phyloP scores from a whole-genome alignment of 2,797 vertebrate species.

The Adelosebastes latens region DNA sequence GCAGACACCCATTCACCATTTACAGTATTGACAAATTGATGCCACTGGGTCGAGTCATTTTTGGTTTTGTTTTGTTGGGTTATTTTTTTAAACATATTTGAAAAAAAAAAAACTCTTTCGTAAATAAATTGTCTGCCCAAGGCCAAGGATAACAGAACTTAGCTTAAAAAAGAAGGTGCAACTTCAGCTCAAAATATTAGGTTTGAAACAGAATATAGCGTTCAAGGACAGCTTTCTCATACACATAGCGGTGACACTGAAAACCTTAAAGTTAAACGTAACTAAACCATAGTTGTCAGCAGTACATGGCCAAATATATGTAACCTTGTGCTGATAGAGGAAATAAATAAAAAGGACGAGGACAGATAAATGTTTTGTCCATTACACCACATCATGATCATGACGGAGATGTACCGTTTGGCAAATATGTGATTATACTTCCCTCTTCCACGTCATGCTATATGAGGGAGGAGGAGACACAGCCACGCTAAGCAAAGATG shows the following conservation, averaged over 20 bases:
- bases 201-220: neutral
- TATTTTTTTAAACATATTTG: neutral
- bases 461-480: neutral
- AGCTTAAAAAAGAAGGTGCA: neutral
- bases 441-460: neutral
- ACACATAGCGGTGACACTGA: neutral
- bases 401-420: neutral
- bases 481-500: neutral
- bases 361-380: neutral
- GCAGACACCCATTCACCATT: neutral
- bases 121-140: neutral
- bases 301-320: neutral
- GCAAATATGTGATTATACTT: neutral
- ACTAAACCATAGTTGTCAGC: neutral
- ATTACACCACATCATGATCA: conserved; percentile 5
- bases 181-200: neutral
- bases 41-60: accelerated
- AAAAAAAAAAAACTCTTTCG: neutral
- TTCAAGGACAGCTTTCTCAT: neutral
- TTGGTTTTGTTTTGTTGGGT: too few relatives aligned
- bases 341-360: neutral
- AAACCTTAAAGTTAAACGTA: neutral
- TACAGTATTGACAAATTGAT: neutral
- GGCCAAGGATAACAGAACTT: neutral
- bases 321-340: neutral